Evolutionary conservation across 2,888 invertebrate species (phyloP).

Genomic region (Branchellion lobata): DNA sequence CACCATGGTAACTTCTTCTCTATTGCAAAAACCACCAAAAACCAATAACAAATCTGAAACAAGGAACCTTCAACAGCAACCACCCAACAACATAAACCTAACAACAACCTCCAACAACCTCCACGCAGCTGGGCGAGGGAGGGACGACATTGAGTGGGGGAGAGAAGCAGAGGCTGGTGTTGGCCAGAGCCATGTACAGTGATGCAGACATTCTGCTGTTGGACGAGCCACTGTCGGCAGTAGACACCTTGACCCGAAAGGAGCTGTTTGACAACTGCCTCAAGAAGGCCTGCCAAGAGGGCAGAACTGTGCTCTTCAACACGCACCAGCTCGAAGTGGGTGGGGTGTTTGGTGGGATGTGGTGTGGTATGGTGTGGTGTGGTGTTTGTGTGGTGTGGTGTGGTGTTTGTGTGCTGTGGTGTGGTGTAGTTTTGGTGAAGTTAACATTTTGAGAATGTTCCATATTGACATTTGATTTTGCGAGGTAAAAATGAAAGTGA

Average conservation of each 20-base stretch:
- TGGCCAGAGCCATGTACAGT: conserved; percentile 46
- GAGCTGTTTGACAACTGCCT: conserved; percentile 46
- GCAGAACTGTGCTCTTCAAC: conserved; percentile 50
- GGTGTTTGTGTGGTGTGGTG: no score
- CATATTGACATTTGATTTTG: background rate
- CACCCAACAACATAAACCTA: no score
- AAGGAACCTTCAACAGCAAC: no score
- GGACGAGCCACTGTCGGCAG: conserved; percentile 51
- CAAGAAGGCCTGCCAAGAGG: conserved; percentile 35
- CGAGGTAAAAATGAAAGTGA: no score
- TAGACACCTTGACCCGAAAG: conserved; percentile 48
- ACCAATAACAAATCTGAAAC: no score
- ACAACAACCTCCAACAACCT: no score
- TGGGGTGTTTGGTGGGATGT: no score
- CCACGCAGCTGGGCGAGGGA: conserved; percentile 41
- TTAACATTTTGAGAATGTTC: background rate
- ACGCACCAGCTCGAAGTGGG: conserved; percentile 49
- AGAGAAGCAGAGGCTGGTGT: conserved; percentile 53
- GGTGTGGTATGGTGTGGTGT: no score
- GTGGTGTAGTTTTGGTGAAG: no score
- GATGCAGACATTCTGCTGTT: conserved; percentile 48
- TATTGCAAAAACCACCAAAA: no score
- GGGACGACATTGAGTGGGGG: conserved; percentile 54
- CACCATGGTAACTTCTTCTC: conserved; percentile 37
- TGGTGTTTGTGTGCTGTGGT: no score